Evolutionary conservation across 1,140 invertebrate genomes (phyloP).

Genomic region (Drosophila kanapiae): DNA sequence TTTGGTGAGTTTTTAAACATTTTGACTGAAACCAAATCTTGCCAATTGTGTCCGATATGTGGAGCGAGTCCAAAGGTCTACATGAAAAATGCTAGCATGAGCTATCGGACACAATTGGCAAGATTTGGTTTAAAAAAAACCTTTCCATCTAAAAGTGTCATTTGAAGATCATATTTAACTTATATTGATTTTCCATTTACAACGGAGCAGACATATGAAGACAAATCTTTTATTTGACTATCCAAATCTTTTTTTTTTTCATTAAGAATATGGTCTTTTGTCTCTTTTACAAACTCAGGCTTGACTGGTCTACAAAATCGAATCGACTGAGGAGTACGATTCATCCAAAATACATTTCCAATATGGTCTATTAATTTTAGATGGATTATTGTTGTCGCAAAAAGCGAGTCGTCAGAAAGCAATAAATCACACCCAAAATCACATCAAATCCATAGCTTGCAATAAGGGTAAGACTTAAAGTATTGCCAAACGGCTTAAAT

Average conservation of each 20-base stretch:
- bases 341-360: no score
- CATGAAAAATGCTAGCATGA: no score
- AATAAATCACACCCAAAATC: constrained; percentile 12
- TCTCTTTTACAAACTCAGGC: constrained; percentile 26
- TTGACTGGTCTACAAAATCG: constrained; percentile 34
- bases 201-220: no score
- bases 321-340: constrained; percentile 33
- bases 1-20: no score
- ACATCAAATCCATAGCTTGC: constrained; percentile 14
- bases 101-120: no score
- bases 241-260: constrained; percentile 1
- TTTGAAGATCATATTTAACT: constrained; percentile 37
- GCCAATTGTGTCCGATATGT: no score
- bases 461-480: constrained; percentile 27
- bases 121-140: no score
- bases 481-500: constrained; percentile 22
- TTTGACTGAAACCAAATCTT: no score
- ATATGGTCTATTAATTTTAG: constrained; percentile 30
- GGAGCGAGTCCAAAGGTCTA: no score
- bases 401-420: constrained; percentile 11
- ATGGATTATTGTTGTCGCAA: constrained; percentile 1
- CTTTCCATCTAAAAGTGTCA: no score
- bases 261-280: constrained; percentile 18
- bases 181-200: constrained; percentile 30
- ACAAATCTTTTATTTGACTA: constrained; percentile 10